Percentiles rank a stretch among this genome's conserved stretches.
These are phyloP conservation scores for Geococcyx californianus DNA, from an alignment of 2,113 vertebrate species.

Conservation along the genomic window DNA sequence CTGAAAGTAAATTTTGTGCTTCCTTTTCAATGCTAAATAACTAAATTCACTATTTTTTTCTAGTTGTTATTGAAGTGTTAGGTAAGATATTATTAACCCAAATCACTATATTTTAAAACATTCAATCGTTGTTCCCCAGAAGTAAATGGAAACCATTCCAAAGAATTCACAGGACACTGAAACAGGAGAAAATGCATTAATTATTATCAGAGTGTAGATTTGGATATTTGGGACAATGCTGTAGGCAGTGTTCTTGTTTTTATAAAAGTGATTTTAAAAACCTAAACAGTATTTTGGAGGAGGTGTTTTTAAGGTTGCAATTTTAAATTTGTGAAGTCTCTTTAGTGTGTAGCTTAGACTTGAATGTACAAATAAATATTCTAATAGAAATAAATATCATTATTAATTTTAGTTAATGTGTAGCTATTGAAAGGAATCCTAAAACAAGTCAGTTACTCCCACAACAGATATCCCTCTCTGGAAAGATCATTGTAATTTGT, in stretches of 20 bases:
- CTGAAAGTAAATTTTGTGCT: neutral
- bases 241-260: neutral
- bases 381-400: neutral
- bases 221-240: neutral
- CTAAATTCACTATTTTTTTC: neutral
- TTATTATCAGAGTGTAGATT: neutral
- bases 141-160: neutral
- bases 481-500: neutral
- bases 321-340: neutral
- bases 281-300: neutral
- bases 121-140: neutral
- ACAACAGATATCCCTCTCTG: neutral
- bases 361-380: neutral
- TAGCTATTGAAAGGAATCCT: neutral
- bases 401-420: neutral
- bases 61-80: neutral
- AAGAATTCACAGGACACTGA: neutral
- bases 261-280: neutral
- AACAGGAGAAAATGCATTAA: neutral
- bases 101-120: neutral
- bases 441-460: neutral
- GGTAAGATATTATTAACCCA: neutral
- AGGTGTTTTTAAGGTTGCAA: neutral
- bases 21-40: neutral
- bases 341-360: neutral